phyloP scores from a whole-genome alignment of 2,797 vertebrate species.

The Trachops cirrhosus region DNA sequence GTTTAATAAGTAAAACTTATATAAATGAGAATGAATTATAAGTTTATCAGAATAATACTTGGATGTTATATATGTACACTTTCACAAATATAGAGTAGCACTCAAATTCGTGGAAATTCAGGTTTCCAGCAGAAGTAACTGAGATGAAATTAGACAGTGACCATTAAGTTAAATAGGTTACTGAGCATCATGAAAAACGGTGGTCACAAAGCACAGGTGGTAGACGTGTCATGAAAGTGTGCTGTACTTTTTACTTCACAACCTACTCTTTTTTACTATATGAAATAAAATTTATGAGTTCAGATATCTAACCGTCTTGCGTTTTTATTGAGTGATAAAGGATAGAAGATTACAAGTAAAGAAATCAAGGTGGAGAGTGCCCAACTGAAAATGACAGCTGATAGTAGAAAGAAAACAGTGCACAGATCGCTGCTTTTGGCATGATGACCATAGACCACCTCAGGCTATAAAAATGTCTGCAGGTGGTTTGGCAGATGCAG shows the following conservation, averaged over 20 bases:
- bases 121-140: not conserved
- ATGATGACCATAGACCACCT: not conserved
- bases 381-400: not conserved
- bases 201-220: rapidly evolving
- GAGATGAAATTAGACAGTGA: not conserved
- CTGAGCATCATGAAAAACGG: not conserved
- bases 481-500: not conserved
- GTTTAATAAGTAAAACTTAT: not conserved
- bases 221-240: rapidly evolving
- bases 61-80: not conserved
- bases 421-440: not conserved
- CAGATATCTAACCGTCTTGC: not conserved
- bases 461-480: not conserved
- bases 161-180: not conserved
- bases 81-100: not conserved
- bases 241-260: not conserved
- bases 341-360: not conserved
- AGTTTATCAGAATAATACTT: not conserved
- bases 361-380: too few species aligned
- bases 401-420: not conserved
- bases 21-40: not conserved
- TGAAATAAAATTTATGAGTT: not conserved
- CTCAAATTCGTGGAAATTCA: not conserved
- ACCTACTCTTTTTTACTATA: not conserved
- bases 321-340: not conserved